These are phyloP conservation scores for Frieseomelitta varia DNA, from an alignment of 1,140 invertebrate genomes.

Conservation along the genomic window DNA sequence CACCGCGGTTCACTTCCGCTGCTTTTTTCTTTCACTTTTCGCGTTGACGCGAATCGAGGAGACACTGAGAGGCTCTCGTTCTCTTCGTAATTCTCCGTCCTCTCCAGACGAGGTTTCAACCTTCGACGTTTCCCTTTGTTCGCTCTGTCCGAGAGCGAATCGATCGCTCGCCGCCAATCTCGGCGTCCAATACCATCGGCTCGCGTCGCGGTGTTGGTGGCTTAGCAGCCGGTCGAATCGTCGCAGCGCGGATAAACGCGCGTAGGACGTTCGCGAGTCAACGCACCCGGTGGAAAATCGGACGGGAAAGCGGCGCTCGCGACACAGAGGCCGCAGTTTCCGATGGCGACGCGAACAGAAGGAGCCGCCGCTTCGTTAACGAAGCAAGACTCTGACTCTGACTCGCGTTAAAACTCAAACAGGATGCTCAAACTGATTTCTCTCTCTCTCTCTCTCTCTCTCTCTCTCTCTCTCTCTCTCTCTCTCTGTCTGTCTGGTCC, in stretches of 20 bases:
- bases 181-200: background rate
- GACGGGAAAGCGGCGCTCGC: constrained; percentile 14
- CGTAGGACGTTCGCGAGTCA: constrained; percentile 24
- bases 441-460: background rate
- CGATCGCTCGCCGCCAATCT: constrained; percentile 3
- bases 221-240: background rate
- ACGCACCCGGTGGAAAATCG: constrained; percentile 20
- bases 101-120: background rate
- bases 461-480: too few species aligned
- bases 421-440: too few species aligned
- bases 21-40: background rate
- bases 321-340: background rate
- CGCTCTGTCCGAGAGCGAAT: background rate
- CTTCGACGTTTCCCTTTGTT: background rate
- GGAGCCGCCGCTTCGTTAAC: constrained; percentile 26
- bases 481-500: too few species aligned
- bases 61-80: background rate
- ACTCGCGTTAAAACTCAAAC: background rate
- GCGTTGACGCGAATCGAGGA: too few species aligned
- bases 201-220: background rate
- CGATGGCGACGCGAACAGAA: background rate
- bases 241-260: background rate
- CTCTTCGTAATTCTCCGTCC: background rate
- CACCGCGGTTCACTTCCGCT: too few species aligned
- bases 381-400: background rate